phyloP scores from a whole-genome alignment of 2,888 invertebrate species.

The Agrochola litura region DNA sequence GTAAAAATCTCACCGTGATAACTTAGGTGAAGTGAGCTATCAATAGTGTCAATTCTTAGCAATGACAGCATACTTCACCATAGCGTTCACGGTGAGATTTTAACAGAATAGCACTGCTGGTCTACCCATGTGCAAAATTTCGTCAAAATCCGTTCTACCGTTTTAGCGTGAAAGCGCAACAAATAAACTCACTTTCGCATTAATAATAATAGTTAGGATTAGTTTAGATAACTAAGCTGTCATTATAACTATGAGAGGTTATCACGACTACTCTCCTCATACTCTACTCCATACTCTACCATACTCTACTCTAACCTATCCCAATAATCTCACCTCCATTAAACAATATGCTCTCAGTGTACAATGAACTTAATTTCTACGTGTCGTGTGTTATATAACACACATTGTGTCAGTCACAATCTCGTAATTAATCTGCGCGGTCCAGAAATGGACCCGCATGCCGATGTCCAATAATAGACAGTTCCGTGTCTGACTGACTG shows the following conservation, averaged over 20 bases:
- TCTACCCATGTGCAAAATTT: too few species aligned
- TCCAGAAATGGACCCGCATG: constrained; percentile 70
- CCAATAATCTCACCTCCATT: constrained; percentile 18
- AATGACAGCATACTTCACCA: too few species aligned
- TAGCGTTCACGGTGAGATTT: too few species aligned
- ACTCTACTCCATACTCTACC: too few species aligned
- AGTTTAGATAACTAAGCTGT: not conserved
- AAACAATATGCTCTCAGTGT: constrained; percentile 54
- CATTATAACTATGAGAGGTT: not conserved
- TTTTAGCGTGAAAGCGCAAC: too few species aligned
- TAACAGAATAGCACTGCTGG: too few species aligned
- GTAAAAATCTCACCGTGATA: too few species aligned
- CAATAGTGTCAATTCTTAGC: too few species aligned
- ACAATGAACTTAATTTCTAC: constrained; percentile 64
- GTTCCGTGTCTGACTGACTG: constrained; percentile 39
- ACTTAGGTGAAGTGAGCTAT: too few species aligned
- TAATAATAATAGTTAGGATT: too few species aligned
- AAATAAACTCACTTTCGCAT: too few species aligned
- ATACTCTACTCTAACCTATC: constrained; percentile 16
- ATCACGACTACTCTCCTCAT: not conserved
- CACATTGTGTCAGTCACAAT: constrained; percentile 80
- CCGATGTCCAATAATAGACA: constrained; percentile 39
- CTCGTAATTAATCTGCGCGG: constrained; percentile 81
- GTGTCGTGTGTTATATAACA: constrained; percentile 77
- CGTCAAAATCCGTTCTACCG: too few species aligned